Evolutionary conservation across 2,113 vertebrate species (phyloP).

Genomic region (Xerus inauris): DNA sequence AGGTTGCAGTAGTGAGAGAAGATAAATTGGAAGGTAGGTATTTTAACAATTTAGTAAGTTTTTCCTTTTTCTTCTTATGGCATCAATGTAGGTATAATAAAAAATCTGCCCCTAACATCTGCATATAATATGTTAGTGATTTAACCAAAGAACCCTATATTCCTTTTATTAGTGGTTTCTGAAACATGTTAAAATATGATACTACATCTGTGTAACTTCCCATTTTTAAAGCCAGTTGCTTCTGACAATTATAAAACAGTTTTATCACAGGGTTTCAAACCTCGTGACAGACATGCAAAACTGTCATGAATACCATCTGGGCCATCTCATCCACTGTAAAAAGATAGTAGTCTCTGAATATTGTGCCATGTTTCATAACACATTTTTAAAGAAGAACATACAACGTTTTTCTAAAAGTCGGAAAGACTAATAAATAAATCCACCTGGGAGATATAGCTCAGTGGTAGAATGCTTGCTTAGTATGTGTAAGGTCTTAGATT

Average conservation of each 20-base stretch:
- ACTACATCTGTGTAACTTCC: constrained; percentile 59
- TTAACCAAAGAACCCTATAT: constrained; percentile 65
- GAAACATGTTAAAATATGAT: constrained; percentile 63
- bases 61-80: constrained; percentile 55
- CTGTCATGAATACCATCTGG: neutral
- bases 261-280: constrained; percentile 58
- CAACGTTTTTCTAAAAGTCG: constrained; percentile 47
- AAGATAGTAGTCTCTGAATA: neutral
- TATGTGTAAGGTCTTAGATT: neutral
- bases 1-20: constrained; percentile 96
- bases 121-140: constrained; percentile 37
- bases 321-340: constrained; percentile 23
- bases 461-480: neutral
- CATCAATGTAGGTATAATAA: constrained; percentile 61
- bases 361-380: neutral
- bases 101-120: constrained; percentile 60
- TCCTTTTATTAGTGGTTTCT: constrained; percentile 77
- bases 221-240: constrained; percentile 45
- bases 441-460: neutral
- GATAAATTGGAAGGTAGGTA: constrained; percentile 94
- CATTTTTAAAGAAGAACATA: neutral
- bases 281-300: neutral
- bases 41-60: constrained; percentile 21
- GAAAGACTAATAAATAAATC: neutral
- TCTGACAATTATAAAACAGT: neutral